Base-by-base conservation (phyloP, 2,113 vertebrate genomes). In the Chiloscyllium plagiosum region DNA sequence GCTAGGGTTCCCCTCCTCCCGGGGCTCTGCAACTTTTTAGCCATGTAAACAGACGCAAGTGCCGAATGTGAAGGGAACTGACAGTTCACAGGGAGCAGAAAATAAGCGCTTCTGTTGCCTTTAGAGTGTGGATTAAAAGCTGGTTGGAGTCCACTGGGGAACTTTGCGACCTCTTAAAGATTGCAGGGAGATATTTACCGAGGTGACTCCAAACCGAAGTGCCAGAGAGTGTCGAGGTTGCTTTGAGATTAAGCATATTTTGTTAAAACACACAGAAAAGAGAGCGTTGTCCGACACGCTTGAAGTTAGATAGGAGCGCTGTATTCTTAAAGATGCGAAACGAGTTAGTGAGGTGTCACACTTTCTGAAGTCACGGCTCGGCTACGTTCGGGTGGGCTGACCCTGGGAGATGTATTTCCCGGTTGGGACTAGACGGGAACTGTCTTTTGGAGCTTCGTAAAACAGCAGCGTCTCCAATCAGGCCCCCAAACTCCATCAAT, bases 161-260 rank as follows among this genome's bases (percentile, higher is more conserved):
- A 83, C 37, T 66, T 65, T 61, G 87, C 10, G 87, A 12, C 8
- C 7, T 61, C 56, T 61, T 61, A 6, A 97, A 97, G 97, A 97
- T 97, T 10, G 56, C 12, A 12, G 56, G 56, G 56, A 10, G 56
- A 97, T 97, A 97, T 97, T 97, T 97, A 97, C 97, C 97, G 96
- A 96, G 97, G 97, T 97, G 97, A 97, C 97, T 97, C 96, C 56
- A 97, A 97, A 97, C 97, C 96, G 97, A 96, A 97, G 97, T 97
- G 98, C 97, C 97, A 97, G 97, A 97, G 97, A 97, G 98, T 97
- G 97, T 97, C 97, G 97, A 96, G 97, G 97, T 97, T 97, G 97
- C 97, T 98, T 98, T 97, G 97, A 97, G 97, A 98, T 98, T 97
- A 97, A 97, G 97, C 97, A 97, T 97, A 98, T 97, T 97, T 47